Evolutionary conservation across 2,888 invertebrate species (phyloP).

Genomic region (Acanthococcus lagerstroemiae): DNA sequence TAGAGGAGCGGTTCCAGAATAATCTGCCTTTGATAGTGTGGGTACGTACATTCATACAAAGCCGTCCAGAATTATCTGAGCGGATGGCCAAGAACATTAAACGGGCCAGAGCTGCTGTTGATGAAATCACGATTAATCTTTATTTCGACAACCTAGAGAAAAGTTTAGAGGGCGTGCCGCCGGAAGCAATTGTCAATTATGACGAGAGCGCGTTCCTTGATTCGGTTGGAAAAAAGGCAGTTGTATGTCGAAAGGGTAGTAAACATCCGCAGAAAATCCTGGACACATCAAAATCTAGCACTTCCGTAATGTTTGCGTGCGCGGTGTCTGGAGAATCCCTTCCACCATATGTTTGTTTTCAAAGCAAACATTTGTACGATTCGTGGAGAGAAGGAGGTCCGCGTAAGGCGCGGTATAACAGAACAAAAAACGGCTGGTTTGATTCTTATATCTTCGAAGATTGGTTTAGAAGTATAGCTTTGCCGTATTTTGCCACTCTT

Average conservation of each 20-base stretch:
- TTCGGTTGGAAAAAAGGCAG: constrained; percentile 37
- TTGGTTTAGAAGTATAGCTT: not conserved
- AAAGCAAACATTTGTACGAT: constrained; percentile 32
- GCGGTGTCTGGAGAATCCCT: constrained; percentile 33
- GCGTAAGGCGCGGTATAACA: not conserved
- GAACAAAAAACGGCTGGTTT: not conserved
- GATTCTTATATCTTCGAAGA: not conserved
- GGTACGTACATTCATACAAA: constrained; percentile 32
- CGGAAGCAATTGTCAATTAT: constrained; percentile 38
- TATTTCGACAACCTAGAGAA: constrained; percentile 33
- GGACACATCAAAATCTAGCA: constrained; percentile 37
- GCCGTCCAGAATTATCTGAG: constrained; percentile 21
- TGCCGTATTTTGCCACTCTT: not conserved
- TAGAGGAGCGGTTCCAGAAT: constrained; percentile 33
- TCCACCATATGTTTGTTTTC: constrained; percentile 34
- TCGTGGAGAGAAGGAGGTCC: constrained; percentile 34
- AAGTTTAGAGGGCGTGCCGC: constrained; percentile 30
- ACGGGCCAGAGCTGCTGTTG: constrained; percentile 31
- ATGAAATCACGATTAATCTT: constrained; percentile 22
- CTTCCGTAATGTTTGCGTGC: constrained; percentile 36
- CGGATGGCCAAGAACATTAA: constrained; percentile 33
- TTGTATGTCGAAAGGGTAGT: constrained; percentile 35
- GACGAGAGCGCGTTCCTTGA: constrained; percentile 40
- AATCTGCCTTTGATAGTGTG: constrained; percentile 36
- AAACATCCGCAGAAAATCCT: constrained; percentile 39